Evolutionary conservation across 2,888 invertebrate species (phyloP).

Genomic region (Agrilus biguttatus): DNA sequence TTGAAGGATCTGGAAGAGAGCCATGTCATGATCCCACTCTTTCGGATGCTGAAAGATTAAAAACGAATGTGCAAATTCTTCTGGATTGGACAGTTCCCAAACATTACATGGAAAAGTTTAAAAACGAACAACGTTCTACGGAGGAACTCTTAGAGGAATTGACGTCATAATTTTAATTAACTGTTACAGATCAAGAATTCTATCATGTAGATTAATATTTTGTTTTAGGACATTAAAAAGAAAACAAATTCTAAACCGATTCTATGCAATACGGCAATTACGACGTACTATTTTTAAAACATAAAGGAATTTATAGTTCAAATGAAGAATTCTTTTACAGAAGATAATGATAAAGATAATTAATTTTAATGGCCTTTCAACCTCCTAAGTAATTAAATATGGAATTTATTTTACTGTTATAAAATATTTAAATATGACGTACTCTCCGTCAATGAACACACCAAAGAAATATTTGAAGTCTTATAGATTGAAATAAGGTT

Average conservation of each 20-base stretch:
- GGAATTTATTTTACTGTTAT: too few relatives aligned
- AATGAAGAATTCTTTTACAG: too few relatives aligned
- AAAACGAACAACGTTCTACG: slow-evolving; percentile 55
- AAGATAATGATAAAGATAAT: too few relatives aligned
- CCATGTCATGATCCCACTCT: slow-evolving; percentile 45
- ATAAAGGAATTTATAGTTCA: too few relatives aligned
- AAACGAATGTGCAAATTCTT: slow-evolving; percentile 61
- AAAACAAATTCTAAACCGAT: not conserved
- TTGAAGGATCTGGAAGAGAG: slow-evolving; percentile 56
- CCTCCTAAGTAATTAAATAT: too few relatives aligned
- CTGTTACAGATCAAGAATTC: slow-evolving; percentile 4
- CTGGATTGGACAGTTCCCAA: slow-evolving; percentile 70
- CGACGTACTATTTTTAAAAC: too few relatives aligned
- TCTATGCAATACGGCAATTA: too few relatives aligned
- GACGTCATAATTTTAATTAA: slow-evolving; percentile 34
- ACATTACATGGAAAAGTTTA: slow-evolving; percentile 61
- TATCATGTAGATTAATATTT: slow-evolving; percentile 2
- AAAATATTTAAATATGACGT: too few relatives aligned
- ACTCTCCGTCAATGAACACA: too few relatives aligned
- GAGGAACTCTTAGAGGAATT: slow-evolving; percentile 68
- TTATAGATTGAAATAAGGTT: too few relatives aligned
- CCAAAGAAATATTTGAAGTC: too few relatives aligned
- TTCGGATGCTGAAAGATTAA: slow-evolving; percentile 48
- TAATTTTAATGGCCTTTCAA: too few relatives aligned
- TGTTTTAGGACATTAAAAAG: slow-evolving; percentile 1